Conservation (phyloP, 2,888 invertebrate genomes). For the Bombylius discolor region DNA sequence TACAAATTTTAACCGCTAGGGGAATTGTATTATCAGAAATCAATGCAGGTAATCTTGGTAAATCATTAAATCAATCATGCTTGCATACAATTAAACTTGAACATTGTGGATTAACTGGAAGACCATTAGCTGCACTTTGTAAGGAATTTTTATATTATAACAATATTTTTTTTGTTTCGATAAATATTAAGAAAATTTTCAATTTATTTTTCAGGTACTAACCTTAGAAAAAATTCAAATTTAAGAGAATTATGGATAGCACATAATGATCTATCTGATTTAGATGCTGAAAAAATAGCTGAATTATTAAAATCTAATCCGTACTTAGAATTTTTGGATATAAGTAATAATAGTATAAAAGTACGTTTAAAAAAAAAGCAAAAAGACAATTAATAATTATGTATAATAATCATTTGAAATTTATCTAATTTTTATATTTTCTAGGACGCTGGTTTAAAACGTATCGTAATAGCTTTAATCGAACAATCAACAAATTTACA, state of each 20-base stretch:
- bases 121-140: slow-evolving; percentile 64
- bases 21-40: slow-evolving; percentile 32
- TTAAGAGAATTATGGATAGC: slow-evolving; percentile 70
- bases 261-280: slow-evolving; percentile 60
- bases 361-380: slow-evolving; percentile 20
- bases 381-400: not conserved
- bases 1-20: slow-evolving; percentile 30
- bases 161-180: not conserved
- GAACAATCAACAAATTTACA: slow-evolving; percentile 43
- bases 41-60: slow-evolving; percentile 52
- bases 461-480: slow-evolving; percentile 59
- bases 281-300: slow-evolving; percentile 67
- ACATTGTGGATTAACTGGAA: slow-evolving; percentile 58
- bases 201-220: slow-evolving; percentile 47
- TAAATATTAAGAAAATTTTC: not conserved
- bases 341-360: slow-evolving; percentile 56
- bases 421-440: slow-evolving; percentile 14
- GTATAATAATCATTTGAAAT: not conserved
- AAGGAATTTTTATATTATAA: not conserved
- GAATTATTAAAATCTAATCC: slow-evolving; percentile 61
- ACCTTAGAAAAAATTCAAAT: slow-evolving; percentile 62
- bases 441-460: slow-evolving; percentile 48
- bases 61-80: slow-evolving; percentile 56
- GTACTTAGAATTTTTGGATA: slow-evolving; percentile 63
- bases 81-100: slow-evolving; percentile 66